Evolutionary conservation across 2,797 vertebrate species (phyloP).

Genomic region (Limnodromus scolopaceus): DNA sequence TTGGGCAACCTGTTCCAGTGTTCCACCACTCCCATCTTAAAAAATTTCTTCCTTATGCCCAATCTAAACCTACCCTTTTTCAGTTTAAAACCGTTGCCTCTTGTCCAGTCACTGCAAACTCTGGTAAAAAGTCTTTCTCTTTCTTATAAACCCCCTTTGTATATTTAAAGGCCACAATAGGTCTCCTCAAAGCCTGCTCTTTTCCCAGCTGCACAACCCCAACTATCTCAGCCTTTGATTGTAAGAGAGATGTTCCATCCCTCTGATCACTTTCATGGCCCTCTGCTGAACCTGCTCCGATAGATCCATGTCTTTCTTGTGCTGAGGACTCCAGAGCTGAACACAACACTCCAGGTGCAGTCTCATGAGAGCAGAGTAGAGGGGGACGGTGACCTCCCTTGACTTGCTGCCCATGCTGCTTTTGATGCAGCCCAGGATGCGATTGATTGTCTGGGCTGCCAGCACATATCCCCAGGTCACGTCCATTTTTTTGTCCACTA

Average conservation of each 20-base stretch:
- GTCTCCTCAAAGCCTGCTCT: not conserved
- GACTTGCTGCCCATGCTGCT: not conserved
- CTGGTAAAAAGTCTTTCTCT: not conserved
- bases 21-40: not conserved
- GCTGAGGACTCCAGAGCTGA: not conserved
- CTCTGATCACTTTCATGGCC: not conserved
- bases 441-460: too few species aligned
- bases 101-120: not conserved
- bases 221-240: not conserved
- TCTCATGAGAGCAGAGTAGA: not conserved
- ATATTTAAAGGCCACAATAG: not conserved
- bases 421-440: not conserved
- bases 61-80: not conserved
- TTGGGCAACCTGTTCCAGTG: too few species aligned
- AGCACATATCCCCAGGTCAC: too few species aligned
- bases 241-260: not conserved
- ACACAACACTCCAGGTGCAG: not conserved
- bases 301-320: too few species aligned
- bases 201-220: not conserved
- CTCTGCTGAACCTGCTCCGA: too few species aligned
- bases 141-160: not conserved
- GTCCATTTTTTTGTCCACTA: not conserved
- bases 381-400: not conserved
- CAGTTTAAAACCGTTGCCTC: not conserved
- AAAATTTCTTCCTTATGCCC: not conserved